A percentile compares a stretch with the other conserved stretches of the same genome.
phyloP scores from a whole-genome alignment of 1,140 invertebrate genomes.

The Drosophila virilis region DNA sequence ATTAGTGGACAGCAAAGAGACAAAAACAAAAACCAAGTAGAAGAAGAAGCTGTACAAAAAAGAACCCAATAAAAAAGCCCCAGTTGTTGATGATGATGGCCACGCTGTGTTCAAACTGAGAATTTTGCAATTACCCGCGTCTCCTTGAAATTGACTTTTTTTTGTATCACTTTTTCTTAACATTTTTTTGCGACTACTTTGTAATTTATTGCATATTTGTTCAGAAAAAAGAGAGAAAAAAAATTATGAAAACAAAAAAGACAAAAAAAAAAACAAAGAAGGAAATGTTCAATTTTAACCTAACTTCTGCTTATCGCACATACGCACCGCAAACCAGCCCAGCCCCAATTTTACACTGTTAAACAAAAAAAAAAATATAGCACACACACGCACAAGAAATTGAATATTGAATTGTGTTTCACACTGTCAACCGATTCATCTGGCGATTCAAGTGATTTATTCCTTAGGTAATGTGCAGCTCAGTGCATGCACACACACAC shows the following conservation, averaged over 20 bases:
- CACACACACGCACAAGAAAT: slow-evolving; percentile 18
- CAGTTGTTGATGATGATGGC: slow-evolving; percentile 24
- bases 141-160: slow-evolving; percentile 48
- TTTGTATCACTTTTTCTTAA: slow-evolving; percentile 1
- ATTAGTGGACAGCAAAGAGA: slow-evolving; percentile 22
- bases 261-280: slow-evolving; percentile 20
- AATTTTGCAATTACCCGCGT: slow-evolving; percentile 42
- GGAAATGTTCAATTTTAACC: slow-evolving; percentile 63
- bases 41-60: not conserved
- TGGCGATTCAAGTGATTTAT: slow-evolving; percentile 69
- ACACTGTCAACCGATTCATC: slow-evolving; percentile 45
- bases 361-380: not conserved
- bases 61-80: slow-evolving; percentile 9
- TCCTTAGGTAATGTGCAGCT: slow-evolving; percentile 67
- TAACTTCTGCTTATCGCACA: slow-evolving; percentile 22
- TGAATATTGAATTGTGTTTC: slow-evolving; percentile 73
- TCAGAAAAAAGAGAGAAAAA: slow-evolving; percentile 13
- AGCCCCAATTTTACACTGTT: not conserved
- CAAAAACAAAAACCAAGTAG: not conserved
- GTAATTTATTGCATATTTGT: slow-evolving; percentile 74
- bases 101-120: slow-evolving; percentile 24
- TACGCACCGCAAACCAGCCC: not conserved
- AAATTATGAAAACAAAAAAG: slow-evolving; percentile 22
- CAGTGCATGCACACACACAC: slow-evolving; percentile 10
- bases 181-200: slow-evolving; percentile 49